Evolutionary conservation across 2,888 invertebrate species (phyloP), one percentile per base, ranked within the genome.

Genomic region (Argynnis bischoffii): DNA sequence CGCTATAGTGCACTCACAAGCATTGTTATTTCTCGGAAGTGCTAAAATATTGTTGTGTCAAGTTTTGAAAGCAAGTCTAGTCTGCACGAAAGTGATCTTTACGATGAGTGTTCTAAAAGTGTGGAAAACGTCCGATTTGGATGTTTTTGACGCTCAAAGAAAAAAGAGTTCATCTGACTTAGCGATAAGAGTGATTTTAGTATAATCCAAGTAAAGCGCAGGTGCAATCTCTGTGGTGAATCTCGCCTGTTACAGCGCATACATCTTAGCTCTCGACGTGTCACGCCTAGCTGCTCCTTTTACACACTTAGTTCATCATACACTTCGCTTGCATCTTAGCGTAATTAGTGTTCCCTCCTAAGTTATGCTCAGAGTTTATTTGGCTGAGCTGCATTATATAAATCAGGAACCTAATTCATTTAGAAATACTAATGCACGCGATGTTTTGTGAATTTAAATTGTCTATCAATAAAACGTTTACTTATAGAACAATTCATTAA

Each of bases 21-120:
- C 86, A 89, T 89, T 90, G 90, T 91, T 90, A 89, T 90, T 90
- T 90, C 89, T 88, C 81, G 83, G 77, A 81, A 88, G 87, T 83
- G 86, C 82, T 90, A 87, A 90, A 88, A 90, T 90, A 91, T 90
- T 86, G 85, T 82, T 77, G 81, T 79, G 81, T 79, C 78, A 81
- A 79, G 79, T 80, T 82, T 81, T 80, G 75, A 79, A 80, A 82
- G 81, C 76, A 78, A 79, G 79, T 77, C 78, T 76, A 72, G 78
- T 76, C 66, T 66, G 77, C 78, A 81, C 81, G 79, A 88, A 87
- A 86, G 83, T 84, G 80, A 80, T 84, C 85, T 83, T 82, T 85
- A 83, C 79, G 75, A 73, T 80, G 75, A 76, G 76, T 74, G 76
- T 79, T 82, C 83, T 81, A 82, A 78, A 81, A 79, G 79, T 79